A percentile compares a stretch with the other conserved stretches of the same genome.
Evolutionary conservation across 2,888 invertebrate species (phyloP).

Genomic region (Leistus spinibarbis): DNA sequence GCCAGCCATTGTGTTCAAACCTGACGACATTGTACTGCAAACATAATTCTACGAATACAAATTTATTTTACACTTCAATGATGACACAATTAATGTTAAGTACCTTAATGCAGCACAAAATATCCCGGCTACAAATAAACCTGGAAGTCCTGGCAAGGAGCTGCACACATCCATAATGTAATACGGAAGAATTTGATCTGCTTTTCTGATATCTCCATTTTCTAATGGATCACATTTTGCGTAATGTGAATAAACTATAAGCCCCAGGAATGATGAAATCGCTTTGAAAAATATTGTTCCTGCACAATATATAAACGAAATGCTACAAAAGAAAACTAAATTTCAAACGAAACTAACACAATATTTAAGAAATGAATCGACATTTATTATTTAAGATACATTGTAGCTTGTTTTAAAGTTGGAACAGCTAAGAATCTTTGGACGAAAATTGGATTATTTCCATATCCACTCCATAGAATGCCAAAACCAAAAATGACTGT

Average conservation of each 20-base stretch:
- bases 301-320: slow-evolving; percentile 8
- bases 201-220: slow-evolving; percentile 41
- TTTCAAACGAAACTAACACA: not conserved
- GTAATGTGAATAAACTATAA: slow-evolving; percentile 50
- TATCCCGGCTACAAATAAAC: slow-evolving; percentile 30
- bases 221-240: slow-evolving; percentile 49
- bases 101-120: slow-evolving; percentile 31
- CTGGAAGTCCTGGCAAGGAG: slow-evolving; percentile 57
- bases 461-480: slow-evolving; percentile 59
- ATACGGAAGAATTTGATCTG: slow-evolving; percentile 55
- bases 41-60: not conserved
- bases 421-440: slow-evolving; percentile 66
- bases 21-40: slow-evolving; percentile 65
- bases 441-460: slow-evolving; percentile 63
- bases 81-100: not conserved
- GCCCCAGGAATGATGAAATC: slow-evolving; percentile 46
- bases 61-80: not conserved
- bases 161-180: slow-evolving; percentile 62
- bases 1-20: slow-evolving; percentile 65
- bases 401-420: slow-evolving; percentile 60
- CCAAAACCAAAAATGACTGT: slow-evolving; percentile 63
- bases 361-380: not conserved
- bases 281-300: slow-evolving; percentile 43
- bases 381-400: slow-evolving; percentile 48
- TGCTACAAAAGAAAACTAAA: not conserved